phyloP scores from a whole-genome alignment of 2,797 vertebrate species.

The Lutra lutra region DNA sequence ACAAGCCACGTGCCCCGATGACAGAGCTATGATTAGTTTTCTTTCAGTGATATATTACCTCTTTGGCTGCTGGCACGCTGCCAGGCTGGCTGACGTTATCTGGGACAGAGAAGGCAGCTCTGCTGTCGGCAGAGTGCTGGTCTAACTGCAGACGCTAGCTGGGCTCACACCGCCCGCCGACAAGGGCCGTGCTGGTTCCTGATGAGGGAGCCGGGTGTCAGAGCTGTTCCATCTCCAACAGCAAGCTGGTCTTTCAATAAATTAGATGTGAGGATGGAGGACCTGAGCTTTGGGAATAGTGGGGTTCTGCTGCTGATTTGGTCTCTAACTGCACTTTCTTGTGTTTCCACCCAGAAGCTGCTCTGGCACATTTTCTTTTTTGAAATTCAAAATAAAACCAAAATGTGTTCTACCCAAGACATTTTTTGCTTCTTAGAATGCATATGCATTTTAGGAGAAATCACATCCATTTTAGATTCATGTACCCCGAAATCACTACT shows the following conservation, averaged over 20 bases:
- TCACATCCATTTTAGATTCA: neutral
- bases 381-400: slow-evolving; percentile 12
- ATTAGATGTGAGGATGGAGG: neutral
- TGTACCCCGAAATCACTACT: neutral
- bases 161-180: neutral
- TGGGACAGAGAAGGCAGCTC: neutral
- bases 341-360: neutral
- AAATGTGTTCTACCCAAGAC: neutral
- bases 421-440: neutral
- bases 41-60: neutral
- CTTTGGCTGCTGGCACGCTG: neutral
- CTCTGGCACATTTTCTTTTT: neutral
- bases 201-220: neutral
- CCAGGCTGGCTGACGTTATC: neutral
- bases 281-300: neutral
- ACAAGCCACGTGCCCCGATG: no score
- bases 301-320: neutral
- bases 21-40: neutral
- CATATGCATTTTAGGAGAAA: neutral
- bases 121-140: fast-evolving
- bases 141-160: no score
- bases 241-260: neutral
- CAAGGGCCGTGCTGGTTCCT: neutral
- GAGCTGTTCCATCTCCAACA: neutral
- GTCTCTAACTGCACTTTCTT: neutral